Conservation (phyloP, 2,113 vertebrate species). For the Zosterops hypoxanthus region DNA sequence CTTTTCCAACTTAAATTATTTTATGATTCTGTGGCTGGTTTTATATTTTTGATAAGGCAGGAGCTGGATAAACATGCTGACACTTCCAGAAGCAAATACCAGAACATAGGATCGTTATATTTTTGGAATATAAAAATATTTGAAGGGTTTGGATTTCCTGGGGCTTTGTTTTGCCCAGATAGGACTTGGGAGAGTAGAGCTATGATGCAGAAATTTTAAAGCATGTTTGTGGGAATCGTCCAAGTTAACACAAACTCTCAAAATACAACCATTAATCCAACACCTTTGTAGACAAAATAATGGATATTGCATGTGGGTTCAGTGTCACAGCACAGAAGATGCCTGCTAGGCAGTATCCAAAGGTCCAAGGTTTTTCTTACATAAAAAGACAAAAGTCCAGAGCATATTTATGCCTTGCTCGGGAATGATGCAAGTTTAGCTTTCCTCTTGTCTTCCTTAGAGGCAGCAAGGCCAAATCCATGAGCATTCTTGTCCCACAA, state of each 20-base stretch:
- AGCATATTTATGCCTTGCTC: not conserved
- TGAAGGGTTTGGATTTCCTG: not conserved
- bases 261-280: not conserved
- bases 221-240: not conserved
- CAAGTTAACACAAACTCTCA: not conserved
- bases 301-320: not conserved
- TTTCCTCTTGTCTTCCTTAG: not conserved
- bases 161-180: not conserved
- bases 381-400: not conserved
- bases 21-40: not conserved
- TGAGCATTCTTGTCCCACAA: not conserved
- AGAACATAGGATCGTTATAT: fast-evolving
- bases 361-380: not conserved
- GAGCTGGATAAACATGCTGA: not conserved
- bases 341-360: not conserved
- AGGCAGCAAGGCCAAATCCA: not conserved
- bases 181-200: not conserved
- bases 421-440: not conserved
- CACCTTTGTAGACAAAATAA: not conserved
- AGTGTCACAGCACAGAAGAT: not conserved
- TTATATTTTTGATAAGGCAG: not conserved
- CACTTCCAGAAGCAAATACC: not conserved
- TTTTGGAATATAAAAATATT: not conserved
- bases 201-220: not conserved
- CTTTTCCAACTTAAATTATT: not conserved